A percentile compares a stretch with the other conserved stretches of the same genome.
Evolutionary conservation across 2,113 vertebrate species (phyloP).

Genomic region (Eclectus roratus): DNA sequence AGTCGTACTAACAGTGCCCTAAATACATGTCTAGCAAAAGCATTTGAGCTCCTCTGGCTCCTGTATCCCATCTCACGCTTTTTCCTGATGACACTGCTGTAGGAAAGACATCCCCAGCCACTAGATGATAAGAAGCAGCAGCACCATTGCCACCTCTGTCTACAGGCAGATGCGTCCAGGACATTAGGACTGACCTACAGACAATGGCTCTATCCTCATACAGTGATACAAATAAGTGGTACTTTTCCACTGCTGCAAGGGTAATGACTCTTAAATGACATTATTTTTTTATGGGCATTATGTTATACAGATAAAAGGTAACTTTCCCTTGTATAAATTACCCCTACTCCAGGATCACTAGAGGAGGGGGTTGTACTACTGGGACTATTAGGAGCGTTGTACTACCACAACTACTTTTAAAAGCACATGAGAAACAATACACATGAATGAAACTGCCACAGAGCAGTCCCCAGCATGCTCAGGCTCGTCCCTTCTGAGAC

Average conservation of each 20-base stretch:
- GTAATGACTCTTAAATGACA: background rate
- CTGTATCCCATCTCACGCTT: accelerated
- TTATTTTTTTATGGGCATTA: background rate
- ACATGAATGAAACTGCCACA: background rate
- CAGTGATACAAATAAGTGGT: accelerated
- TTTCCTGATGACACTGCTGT: background rate
- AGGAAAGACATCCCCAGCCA: background rate
- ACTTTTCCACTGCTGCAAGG: background rate
- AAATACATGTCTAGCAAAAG: background rate
- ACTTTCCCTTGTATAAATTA: background rate
- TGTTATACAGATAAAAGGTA: background rate
- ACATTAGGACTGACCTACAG: background rate
- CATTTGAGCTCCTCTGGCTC: background rate
- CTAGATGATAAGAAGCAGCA: background rate
- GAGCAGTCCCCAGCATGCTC: background rate
- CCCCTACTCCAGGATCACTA: background rate
- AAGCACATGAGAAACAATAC: background rate
- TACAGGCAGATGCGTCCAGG: background rate
- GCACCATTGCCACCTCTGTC: background rate
- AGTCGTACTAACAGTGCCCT: background rate
- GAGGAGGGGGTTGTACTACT: background rate
- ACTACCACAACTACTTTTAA: background rate
- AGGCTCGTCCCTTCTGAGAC: background rate
- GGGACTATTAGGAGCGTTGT: background rate
- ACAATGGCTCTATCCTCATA: accelerated